Evolutionary conservation across 1,140 invertebrate genomes (phyloP).

Genomic region (Papilio machaon): DNA sequence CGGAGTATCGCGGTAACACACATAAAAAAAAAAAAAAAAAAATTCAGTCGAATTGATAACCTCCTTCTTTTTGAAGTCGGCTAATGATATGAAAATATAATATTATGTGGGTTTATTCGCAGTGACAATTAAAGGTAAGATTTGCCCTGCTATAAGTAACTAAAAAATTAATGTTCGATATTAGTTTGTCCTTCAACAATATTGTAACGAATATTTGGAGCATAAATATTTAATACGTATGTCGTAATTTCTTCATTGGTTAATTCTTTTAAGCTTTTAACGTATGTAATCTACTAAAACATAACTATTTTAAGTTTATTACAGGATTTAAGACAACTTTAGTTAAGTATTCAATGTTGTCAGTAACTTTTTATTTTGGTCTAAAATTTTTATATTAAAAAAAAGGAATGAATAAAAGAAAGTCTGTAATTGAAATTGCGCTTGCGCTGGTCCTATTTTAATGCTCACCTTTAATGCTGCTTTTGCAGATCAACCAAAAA

Average conservation of each 20-base stretch:
- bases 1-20: too few species aligned
- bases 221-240: not conserved
- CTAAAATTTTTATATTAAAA: not conserved
- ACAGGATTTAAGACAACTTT: not conserved
- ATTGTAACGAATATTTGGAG: not conserved
- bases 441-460: not conserved
- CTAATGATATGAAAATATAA: too few species aligned
- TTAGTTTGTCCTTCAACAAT: not conserved
- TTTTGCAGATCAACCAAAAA: not conserved
- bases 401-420: not conserved
- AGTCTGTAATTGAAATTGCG: not conserved
- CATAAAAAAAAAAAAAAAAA: too few species aligned
- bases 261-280: too few species aligned
- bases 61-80: too few species aligned
- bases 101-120: too few species aligned
- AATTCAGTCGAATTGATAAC: too few species aligned
- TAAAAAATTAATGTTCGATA: not conserved
- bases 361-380: not conserved
- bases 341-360: not conserved
- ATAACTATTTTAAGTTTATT: not conserved
- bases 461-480: not conserved
- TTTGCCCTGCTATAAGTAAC: too few species aligned
- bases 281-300: not conserved
- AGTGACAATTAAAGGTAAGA: too few species aligned
- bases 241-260: too few species aligned